Evolutionary conservation across 2,797 vertebrate genomes (phyloP), one percentile per base, ranked within the genome.

Genomic region (Erethizon dorsatum): DNA sequence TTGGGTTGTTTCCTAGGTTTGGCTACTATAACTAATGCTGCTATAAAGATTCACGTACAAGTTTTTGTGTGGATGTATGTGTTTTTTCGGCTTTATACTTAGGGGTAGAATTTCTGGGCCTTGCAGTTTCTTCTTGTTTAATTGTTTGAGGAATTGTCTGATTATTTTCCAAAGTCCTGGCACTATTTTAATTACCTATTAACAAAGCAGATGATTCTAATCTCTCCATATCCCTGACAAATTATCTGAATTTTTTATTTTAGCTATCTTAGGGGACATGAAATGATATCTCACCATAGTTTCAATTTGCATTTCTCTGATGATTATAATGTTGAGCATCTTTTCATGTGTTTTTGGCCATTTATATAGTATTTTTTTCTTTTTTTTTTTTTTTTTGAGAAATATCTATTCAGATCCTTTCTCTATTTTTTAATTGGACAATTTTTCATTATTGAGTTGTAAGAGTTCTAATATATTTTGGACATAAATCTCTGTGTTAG

Each of bases 261-360:
- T 88, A 91, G 59, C n/a, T 65, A 31, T 85, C 50, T 77, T 82
- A 18, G n/a, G 22, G 50, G 31, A 8, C 73, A 4, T 47, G 37
- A 73, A 87, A 65, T 85, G 47, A 45, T 31, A 75, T 31, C n/a
- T 80, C 22, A 75, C 37, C 75, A 18, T 37, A 54, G 50, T 92
- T 95, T 89, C 67, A 57, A 82, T 80, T 82, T 92, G 75, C n/a
- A 86, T 82, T 78, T 17, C 47, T 50, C 28, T 78, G 47, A 52
- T 50, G 26, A 52, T 50, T 78, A 78, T 50, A 78, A 52, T 78
- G 75, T 78, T 78, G 28, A 52, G 47, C 26, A 78, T 78, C 47
- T 33, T 78, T 78, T 78, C 47, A 31, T 37, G 41, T 26, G 47
- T 50, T 31, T 73, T 47, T 75, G 5, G 5, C 5, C 13, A 31